Conservation (phyloP, 1,140 invertebrate genomes). For the Littorina saxatilis region DNA sequence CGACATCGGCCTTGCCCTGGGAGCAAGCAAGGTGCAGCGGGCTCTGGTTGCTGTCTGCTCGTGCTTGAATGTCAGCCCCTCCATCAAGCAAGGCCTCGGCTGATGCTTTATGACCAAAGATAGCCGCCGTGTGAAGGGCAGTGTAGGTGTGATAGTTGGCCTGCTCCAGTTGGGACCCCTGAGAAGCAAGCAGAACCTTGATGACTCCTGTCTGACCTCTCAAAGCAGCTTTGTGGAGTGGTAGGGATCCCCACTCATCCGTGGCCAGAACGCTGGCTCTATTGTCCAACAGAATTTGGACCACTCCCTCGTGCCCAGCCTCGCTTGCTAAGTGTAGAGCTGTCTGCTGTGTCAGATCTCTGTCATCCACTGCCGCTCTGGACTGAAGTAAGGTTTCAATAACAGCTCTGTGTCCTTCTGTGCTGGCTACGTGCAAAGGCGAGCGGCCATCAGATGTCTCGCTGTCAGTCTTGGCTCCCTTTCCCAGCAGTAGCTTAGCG, state of each 20-base stretch:
- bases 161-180: slow-evolving; percentile 77
- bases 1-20: neutral
- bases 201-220: slow-evolving; percentile 71
- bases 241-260: slow-evolving; percentile 72
- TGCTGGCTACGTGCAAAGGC: slow-evolving; percentile 57
- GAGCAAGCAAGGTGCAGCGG: slow-evolving; percentile 33
- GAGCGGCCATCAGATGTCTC: slow-evolving; percentile 38
- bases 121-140: slow-evolving; percentile 76
- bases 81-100: slow-evolving; percentile 77
- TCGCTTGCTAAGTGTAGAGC: slow-evolving; percentile 72
- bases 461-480: slow-evolving; percentile 46
- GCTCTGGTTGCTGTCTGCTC: slow-evolving; percentile 76
- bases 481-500: slow-evolving; percentile 34
- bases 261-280: slow-evolving; percentile 72
- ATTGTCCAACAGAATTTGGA: slow-evolving; percentile 59
- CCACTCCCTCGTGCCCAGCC: slow-evolving; percentile 70
- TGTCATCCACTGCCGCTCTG: slow-evolving; percentile 34
- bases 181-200: slow-evolving; percentile 76
- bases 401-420: slow-evolving; percentile 34
- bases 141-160: slow-evolving; percentile 76
- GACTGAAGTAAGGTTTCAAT: slow-evolving; percentile 30
- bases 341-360: neutral
- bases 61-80: slow-evolving; percentile 77
- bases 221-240: slow-evolving; percentile 72
- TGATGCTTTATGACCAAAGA: slow-evolving; percentile 85